phyloP scores from a whole-genome alignment of 1,140 invertebrate genomes.

The Eupeodes corollae region DNA sequence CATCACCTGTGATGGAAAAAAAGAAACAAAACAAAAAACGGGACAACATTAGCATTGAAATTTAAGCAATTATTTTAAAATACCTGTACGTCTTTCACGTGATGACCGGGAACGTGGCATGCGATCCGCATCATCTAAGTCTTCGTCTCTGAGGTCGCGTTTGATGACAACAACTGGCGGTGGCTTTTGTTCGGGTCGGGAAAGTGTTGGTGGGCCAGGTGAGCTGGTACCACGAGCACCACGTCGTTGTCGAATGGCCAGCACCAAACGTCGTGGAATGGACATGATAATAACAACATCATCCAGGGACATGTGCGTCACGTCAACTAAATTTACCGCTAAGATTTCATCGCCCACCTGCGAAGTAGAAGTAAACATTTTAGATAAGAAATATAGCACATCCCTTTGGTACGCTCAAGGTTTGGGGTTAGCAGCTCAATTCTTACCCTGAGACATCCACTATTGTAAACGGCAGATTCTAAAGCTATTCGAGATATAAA shows the following conservation, averaged over 20 bases:
- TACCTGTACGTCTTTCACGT: conserved; percentile 43
- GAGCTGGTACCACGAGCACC: conserved; percentile 52
- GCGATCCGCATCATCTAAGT: conserved; percentile 46
- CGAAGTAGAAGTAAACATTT: not conserved
- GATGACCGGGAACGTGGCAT: conserved; percentile 37
- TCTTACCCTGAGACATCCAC: conserved; percentile 78
- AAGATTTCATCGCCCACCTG: conserved; percentile 97
- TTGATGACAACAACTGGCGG: conserved; percentile 90
- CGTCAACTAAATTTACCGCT: conserved; percentile 94
- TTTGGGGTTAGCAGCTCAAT: too few relatives aligned
- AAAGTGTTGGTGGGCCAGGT: conserved; percentile 47
- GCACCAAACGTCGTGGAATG: conserved; percentile 86
- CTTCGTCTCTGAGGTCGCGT: conserved; percentile 78
- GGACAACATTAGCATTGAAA: conserved; percentile 21
- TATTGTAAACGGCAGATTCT: conserved; percentile 92
- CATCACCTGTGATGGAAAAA: conserved; percentile 43
- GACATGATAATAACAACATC: conserved; percentile 99
- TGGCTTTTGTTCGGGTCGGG: conserved; percentile 66
- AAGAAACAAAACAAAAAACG: conserved; percentile 6
- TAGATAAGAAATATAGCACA: not conserved
- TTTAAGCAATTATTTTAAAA: conserved; percentile 23
- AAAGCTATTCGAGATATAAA: conserved; percentile 97
- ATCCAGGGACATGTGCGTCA: conserved; percentile 93
- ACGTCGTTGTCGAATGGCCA: conserved; percentile 73
- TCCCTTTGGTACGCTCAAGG: too few relatives aligned